These are phyloP conservation scores for Odontomachus brunneus DNA, from an alignment of 1,140 invertebrate genomes.

Conservation along the genomic window DNA sequence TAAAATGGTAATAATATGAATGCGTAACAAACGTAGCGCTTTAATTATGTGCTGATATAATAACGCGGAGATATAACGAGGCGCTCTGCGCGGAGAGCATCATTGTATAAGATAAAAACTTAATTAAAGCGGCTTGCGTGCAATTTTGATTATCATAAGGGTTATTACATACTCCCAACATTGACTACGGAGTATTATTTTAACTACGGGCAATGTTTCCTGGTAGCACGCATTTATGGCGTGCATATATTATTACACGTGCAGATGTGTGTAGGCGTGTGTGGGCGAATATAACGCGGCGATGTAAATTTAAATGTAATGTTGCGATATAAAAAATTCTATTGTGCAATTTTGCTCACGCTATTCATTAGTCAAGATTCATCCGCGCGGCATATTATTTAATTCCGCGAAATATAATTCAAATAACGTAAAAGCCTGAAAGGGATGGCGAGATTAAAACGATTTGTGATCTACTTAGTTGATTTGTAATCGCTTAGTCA, in stretches of 20 bases:
- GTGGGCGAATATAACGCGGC: background rate
- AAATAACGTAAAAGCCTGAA: too few relatives aligned
- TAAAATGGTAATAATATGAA: slow-evolving; percentile 32
- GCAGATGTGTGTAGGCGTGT: too few relatives aligned
- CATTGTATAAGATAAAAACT: slow-evolving; percentile 55
- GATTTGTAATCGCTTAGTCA: too few relatives aligned
- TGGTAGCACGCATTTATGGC: slow-evolving; percentile 18
- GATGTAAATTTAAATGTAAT: slow-evolving; percentile 21
- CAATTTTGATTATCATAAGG: slow-evolving; percentile 56
- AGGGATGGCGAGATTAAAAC: too few relatives aligned
- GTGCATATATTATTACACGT: slow-evolving; percentile 42
- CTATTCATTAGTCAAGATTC: slow-evolving; percentile 12
- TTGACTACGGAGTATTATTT: slow-evolving; percentile 45
- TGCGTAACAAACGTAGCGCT: slow-evolving; percentile 29
- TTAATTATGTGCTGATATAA: slow-evolving; percentile 50
- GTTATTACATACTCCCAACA: slow-evolving; percentile 35
- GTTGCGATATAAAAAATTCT: slow-evolving; percentile 11
- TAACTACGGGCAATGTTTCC: slow-evolving; percentile 30
- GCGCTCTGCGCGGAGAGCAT: background rate
- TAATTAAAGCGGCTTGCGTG: slow-evolving; percentile 50
- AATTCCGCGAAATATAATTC: too few relatives aligned
- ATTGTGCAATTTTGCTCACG: slow-evolving; percentile 18
- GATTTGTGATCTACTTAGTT: too few relatives aligned
- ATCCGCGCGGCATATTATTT: background rate
- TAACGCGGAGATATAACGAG: slow-evolving; percentile 45